These are phyloP conservation scores for Lithophane ornitopus DNA, from an alignment of 2,888 invertebrate species.

Conservation along the genomic window DNA sequence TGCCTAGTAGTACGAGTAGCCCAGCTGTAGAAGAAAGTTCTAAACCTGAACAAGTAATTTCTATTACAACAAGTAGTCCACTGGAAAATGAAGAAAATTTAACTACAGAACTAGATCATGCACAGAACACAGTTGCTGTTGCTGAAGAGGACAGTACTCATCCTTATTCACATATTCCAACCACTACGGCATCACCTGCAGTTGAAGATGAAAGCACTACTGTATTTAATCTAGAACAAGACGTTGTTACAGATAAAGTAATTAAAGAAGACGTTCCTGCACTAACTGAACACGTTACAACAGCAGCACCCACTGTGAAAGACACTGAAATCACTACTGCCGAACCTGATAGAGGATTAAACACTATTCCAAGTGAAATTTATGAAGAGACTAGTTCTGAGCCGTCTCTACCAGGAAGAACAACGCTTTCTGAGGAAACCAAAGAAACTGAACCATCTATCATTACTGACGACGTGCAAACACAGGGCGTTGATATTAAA, in stretches of 20 bases:
- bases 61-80: constrained; percentile 37
- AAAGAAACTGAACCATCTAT: constrained; percentile 60
- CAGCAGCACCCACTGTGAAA: constrained; percentile 26
- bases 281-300: constrained; percentile 37
- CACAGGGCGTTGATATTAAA: constrained; percentile 48
- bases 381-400: constrained; percentile 69
- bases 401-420: constrained; percentile 56
- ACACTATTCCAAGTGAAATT: constrained; percentile 76
- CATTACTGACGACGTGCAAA: constrained; percentile 46
- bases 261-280: constrained; percentile 26
- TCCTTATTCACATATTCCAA: constrained; percentile 38
- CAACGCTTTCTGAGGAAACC: constrained; percentile 54
- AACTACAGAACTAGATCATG: constrained; percentile 65
- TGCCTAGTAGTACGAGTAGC: constrained; percentile 25
- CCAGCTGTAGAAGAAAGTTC: constrained; percentile 44
- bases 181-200: constrained; percentile 7
- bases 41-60: constrained; percentile 22
- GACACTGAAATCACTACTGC: constrained; percentile 63
- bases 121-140: constrained; percentile 62
- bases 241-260: constrained; percentile 26
- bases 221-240: constrained; percentile 29
- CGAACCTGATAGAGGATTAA: constrained; percentile 78
- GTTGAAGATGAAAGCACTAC: constrained; percentile 44
- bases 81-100: constrained; percentile 35
- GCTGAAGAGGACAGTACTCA: constrained; percentile 57